Percentiles rank a stretch among this genome's conserved stretches.
Conservation (phyloP, 2,888 invertebrate species). For the Hyposoter didymator region DNA sequence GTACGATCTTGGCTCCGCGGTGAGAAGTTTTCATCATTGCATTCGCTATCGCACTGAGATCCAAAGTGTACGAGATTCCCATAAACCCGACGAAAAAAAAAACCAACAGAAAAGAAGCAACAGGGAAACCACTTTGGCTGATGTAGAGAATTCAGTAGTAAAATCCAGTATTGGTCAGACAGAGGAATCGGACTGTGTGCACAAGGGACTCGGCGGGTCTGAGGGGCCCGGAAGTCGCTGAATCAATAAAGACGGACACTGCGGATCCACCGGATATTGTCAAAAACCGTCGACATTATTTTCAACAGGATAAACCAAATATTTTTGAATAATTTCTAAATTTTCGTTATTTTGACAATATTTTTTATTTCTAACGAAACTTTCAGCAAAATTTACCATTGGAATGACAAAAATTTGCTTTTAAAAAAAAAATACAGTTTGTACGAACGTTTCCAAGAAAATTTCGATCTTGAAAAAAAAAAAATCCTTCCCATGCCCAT, state of each 20-base stretch:
- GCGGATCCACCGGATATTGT: too few relatives aligned
- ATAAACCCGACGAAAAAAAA: background rate
- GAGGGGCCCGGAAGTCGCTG: background rate
- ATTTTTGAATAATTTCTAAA: too few relatives aligned
- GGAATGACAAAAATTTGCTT: too few relatives aligned
- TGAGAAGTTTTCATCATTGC: constrained; percentile 14
- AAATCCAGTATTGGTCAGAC: constrained; percentile 7
- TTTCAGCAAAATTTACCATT: too few relatives aligned
- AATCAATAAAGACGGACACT: background rate
- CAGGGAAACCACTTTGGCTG: background rate
- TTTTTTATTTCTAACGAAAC: too few relatives aligned
- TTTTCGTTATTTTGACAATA: too few relatives aligned
- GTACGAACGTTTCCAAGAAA: too few relatives aligned
- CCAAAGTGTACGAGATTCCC: constrained; percentile 2
- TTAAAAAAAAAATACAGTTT: too few relatives aligned
- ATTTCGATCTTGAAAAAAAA: too few relatives aligned
- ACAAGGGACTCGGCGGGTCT: background rate
- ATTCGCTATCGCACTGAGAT: background rate
- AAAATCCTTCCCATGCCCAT: too few relatives aligned
- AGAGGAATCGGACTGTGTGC: background rate
- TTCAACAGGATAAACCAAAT: too few relatives aligned
- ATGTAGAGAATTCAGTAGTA: background rate
- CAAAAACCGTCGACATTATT: too few relatives aligned
- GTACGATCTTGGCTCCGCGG: constrained; percentile 9
- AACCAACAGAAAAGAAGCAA: background rate